Percentiles rank a stretch among this genome's conserved stretches.
Evolutionary conservation across 2,113 vertebrate genomes (phyloP).

Genomic region (Physeter macrocephalus): DNA sequence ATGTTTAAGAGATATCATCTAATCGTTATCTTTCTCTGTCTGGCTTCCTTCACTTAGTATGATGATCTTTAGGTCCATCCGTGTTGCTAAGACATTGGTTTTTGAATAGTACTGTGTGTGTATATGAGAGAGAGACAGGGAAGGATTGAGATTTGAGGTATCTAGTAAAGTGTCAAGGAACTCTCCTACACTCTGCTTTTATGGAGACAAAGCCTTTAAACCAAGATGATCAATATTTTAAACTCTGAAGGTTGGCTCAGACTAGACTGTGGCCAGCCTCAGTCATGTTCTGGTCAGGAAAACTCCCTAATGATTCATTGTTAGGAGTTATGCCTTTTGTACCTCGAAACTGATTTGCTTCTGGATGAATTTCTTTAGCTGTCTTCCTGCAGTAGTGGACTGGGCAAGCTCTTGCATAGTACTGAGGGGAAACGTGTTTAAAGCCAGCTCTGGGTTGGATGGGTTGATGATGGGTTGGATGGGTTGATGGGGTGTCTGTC

Average conservation of each 20-base stretch:
- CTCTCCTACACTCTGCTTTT: background rate
- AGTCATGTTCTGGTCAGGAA: background rate
- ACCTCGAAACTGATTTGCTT: constrained; percentile 73
- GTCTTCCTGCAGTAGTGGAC: constrained; percentile 73
- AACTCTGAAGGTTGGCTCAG: background rate
- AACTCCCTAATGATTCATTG: background rate
- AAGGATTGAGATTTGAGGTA: background rate
- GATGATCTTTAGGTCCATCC: background rate
- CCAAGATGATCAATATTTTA: background rate
- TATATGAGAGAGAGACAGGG: background rate
- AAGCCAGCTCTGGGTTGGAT: constrained; percentile 69
- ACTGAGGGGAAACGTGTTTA: constrained; percentile 73
- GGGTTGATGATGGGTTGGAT: constrained; percentile 68
- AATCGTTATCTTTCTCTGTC: background rate
- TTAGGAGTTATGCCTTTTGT: constrained; percentile 54
- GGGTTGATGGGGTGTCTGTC: constrained; percentile 69
- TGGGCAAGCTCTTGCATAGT: constrained; percentile 67
- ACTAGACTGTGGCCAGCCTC: background rate
- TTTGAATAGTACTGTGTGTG: background rate
- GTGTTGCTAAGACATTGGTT: background rate
- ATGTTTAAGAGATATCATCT: background rate
- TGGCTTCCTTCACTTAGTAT: background rate
- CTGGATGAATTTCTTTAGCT: constrained; percentile 75
- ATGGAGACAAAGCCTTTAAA: background rate
- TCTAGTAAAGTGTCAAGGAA: background rate